phyloP scores from a whole-genome alignment of 2,888 invertebrate genomes.

The Leucozona laternaria region DNA sequence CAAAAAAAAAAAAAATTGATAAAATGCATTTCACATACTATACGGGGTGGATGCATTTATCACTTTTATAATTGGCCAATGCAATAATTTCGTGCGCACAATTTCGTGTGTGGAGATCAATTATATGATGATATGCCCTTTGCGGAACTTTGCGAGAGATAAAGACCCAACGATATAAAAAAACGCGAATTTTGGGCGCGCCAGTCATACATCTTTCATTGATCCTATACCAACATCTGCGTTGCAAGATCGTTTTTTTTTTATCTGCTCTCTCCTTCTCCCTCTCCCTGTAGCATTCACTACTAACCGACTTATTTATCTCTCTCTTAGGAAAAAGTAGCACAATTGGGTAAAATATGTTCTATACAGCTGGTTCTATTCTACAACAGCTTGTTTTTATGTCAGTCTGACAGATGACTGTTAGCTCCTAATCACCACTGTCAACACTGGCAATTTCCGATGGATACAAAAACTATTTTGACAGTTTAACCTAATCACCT shows the following conservation, averaged over 20 bases:
- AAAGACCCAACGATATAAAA: neutral
- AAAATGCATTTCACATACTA: slow-evolving; percentile 60
- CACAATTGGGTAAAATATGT: neutral
- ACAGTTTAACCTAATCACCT: slow-evolving; percentile 74
- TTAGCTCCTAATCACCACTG: slow-evolving; percentile 68
- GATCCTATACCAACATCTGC: slow-evolving; percentile 39
- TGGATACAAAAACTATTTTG: slow-evolving; percentile 66
- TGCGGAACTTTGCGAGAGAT: slow-evolving; percentile 25
- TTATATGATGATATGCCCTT: slow-evolving; percentile 58
- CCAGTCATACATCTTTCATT: slow-evolving; percentile 54
- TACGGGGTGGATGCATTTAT: slow-evolving; percentile 69
- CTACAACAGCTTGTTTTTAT: neutral
- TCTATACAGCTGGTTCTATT: slow-evolving; percentile 2
- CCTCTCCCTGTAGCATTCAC: neutral
- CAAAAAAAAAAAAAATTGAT: slow-evolving; percentile 16
- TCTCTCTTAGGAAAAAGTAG: slow-evolving; percentile 27
- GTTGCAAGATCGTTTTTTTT: slow-evolving; percentile 11
- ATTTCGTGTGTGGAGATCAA: slow-evolving; percentile 53
- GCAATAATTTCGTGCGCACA: slow-evolving; percentile 62
- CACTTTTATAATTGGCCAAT: slow-evolving; percentile 70
- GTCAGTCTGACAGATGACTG: slow-evolving; percentile 65
- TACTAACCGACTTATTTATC: neutral
- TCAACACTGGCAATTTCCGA: slow-evolving; percentile 55
- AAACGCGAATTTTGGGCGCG: slow-evolving; percentile 63
- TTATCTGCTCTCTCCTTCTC: neutral